A percentile compares a stretch with the other conserved stretches of the same genome.
Conservation (phyloP, 2,888 invertebrate genomes). For the Heterodera filipjevi region DNA sequence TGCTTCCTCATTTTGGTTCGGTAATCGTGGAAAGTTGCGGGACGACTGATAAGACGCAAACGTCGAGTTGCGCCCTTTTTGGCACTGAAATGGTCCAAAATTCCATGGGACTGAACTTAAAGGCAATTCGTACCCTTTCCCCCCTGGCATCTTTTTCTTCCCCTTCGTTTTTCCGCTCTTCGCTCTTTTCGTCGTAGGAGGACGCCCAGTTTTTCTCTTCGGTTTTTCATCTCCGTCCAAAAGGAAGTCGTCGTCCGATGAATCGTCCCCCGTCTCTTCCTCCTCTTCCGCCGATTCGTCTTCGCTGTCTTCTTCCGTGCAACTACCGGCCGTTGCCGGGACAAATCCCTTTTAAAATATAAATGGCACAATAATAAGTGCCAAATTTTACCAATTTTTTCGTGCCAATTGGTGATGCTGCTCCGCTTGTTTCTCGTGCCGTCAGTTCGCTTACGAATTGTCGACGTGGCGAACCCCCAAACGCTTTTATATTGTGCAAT, state of each 20-base stretch:
- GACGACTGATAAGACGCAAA: not conserved
- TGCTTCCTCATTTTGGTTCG: not conserved
- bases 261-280: slow-evolving; percentile 79
- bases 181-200: slow-evolving; percentile 24
- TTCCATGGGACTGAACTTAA: not conserved
- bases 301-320: slow-evolving; percentile 34
- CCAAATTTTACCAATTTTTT: slow-evolving; percentile 9
- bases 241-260: slow-evolving; percentile 52
- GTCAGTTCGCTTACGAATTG: not conserved
- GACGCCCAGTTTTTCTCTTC: slow-evolving; percentile 20
- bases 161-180: slow-evolving; percentile 12
- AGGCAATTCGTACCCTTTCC: not conserved
- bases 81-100: not conserved
- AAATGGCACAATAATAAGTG: not conserved
- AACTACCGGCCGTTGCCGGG: slow-evolving; percentile 21
- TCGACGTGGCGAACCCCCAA: slow-evolving; percentile 30
- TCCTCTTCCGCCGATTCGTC: slow-evolving; percentile 66
- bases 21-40: not conserved
- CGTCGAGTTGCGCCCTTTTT: not conserved
- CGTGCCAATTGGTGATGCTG: not conserved
- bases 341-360: slow-evolving; percentile 22
- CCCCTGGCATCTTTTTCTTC: not conserved
- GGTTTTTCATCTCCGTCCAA: slow-evolving; percentile 29
- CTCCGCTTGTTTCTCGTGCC: not conserved
- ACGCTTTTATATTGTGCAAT: slow-evolving; percentile 46